Percentiles rank a stretch among this genome's conserved stretches.
Conservation (phyloP, 2,113 vertebrate species). For the Ariopsis seemanni region DNA sequence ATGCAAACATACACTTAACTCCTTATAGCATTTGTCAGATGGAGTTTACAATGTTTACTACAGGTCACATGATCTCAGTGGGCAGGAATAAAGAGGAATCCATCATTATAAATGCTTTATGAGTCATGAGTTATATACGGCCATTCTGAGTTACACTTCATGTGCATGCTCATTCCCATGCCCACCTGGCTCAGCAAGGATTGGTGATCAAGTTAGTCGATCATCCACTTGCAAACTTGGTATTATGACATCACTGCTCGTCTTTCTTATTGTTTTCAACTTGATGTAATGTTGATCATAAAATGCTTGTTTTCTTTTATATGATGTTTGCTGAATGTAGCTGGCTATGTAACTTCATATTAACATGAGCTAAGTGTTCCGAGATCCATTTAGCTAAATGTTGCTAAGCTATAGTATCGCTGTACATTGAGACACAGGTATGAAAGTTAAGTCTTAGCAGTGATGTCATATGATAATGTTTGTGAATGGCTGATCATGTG, state of each 20-base stretch:
- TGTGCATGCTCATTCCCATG: conserved; percentile 35
- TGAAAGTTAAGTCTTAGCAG: not conserved
- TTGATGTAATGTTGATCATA: not conserved
- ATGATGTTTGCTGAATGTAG: not conserved
- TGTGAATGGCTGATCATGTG: not conserved
- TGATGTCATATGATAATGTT: not conserved
- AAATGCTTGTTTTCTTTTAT: not conserved
- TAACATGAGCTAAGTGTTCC: not conserved
- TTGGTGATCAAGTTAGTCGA: not conserved
- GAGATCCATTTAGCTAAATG: not conserved
- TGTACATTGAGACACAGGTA: not conserved
- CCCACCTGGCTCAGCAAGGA: not conserved
- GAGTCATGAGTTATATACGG: not conserved
- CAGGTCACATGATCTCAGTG: conserved; percentile 5
- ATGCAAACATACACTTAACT: conserved; percentile 13
- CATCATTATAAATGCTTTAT: not conserved
- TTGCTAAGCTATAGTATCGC: not conserved
- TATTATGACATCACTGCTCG: conserved; percentile 14
- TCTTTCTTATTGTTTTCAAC: not conserved
- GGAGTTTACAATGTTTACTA: not conserved
- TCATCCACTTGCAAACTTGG: not conserved
- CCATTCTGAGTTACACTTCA: not conserved
- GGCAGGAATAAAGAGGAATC: not conserved
- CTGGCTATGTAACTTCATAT: not conserved
- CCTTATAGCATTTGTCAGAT: not conserved